Evolutionary conservation across 2,797 vertebrate genomes (phyloP), one percentile per base, ranked within the genome.

Genomic region (Ambastaia sidthimunki): DNA sequence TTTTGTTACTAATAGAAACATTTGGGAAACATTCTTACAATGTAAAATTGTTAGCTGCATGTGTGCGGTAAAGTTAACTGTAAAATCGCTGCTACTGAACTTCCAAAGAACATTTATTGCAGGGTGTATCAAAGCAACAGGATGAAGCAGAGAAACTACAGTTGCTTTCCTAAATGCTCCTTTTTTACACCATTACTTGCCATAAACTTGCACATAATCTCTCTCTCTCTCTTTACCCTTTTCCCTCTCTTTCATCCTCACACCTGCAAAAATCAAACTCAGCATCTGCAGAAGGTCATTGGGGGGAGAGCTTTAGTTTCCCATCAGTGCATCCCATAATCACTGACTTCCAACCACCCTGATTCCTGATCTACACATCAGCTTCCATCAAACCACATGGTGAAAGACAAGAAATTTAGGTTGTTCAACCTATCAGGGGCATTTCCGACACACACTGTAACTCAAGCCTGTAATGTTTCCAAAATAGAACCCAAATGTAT

Each of bases 181-280:
- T 28, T 63, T 19, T 71, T 59, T 66, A 44, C 23, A 0, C 21
- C 52, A 57, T 44, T 68, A 37, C 41, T 50, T 57, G 60, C 31
- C n/a, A 1, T 80, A 68, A 73, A 67, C 48, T 31, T 78, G 18
- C 11, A 60, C 21, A 62, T n/a, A 10, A 57, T 37, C 13, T 44
- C 44, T 71, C 57, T 54, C 44, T 62, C 13, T 50, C 37, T 41
- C 11, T 66, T 9, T 66, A 1, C 15, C 68, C 52, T 13, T 16
- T 15, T 71, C 31, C 28, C 69, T 16, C 23, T 71, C 69, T 4
- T 34, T 13, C 48, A 41, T 54, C 41, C 31, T 62, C 31, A 73
- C 75, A 74, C 75, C 70, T 62, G 57, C 31, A 55, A 72, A 78
- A 72, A 72, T 79, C 77, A 21, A 67, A 80, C 48, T 67, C 69